A percentile compares a stretch with the other conserved stretches of the same genome.
These are phyloP conservation scores for Cataglyphis albicans DNA, from an alignment of 2,888 invertebrate species.

Conservation along the genomic window DNA sequence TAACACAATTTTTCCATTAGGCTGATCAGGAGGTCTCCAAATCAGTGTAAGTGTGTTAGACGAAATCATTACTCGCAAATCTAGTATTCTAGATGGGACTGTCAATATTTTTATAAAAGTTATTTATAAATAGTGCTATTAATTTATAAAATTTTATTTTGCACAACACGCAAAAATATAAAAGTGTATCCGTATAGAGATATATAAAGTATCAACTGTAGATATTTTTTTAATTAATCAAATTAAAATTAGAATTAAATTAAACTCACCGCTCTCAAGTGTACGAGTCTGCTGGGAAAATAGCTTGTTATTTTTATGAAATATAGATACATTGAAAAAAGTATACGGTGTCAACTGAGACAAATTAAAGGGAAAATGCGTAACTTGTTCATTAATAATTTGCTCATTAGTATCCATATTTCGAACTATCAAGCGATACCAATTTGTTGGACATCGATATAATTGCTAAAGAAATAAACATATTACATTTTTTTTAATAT, in stretches of 20 bases:
- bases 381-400: not conserved
- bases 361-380: constrained; percentile 62
- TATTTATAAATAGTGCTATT: not conserved
- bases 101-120: not conserved
- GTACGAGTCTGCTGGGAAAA: constrained; percentile 61
- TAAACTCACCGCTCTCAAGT: constrained; percentile 69
- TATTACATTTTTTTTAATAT: not conserved
- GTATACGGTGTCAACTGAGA: constrained; percentile 52
- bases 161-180: not conserved
- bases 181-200: not conserved
- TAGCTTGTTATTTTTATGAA: constrained; percentile 4
- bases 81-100: constrained; percentile 69
- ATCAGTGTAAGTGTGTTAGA: constrained; percentile 20
- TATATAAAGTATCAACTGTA: not conserved
- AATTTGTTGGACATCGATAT: constrained; percentile 68
- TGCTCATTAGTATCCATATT: not conserved
- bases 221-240: too few species aligned
- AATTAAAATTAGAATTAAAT: not conserved
- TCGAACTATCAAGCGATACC: constrained; percentile 68
- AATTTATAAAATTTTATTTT: too few species aligned
- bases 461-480: not conserved
- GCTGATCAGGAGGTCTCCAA: constrained; percentile 71
- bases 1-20: constrained; percentile 64
- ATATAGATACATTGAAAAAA: constrained; percentile 58
- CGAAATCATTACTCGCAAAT: constrained; percentile 1